Evolutionary conservation across 2,797 vertebrate species (phyloP).

Genomic region (Oreortyx pictus): DNA sequence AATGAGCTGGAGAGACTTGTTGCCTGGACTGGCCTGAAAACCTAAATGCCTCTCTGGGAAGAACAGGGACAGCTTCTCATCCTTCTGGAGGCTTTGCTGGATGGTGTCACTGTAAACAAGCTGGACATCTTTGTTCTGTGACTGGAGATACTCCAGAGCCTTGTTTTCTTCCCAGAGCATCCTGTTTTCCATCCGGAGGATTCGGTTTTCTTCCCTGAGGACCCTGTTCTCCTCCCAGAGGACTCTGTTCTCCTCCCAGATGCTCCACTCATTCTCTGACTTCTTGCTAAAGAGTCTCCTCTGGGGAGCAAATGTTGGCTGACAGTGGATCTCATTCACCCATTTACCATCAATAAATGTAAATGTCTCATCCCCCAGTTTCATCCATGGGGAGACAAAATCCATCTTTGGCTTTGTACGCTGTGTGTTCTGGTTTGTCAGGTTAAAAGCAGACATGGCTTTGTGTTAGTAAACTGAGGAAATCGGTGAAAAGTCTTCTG

Average conservation of each 20-base stretch:
- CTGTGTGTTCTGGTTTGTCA: slow-evolving; percentile 21
- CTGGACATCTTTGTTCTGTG: slow-evolving; percentile 22
- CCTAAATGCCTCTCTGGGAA: not conserved
- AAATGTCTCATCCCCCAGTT: slow-evolving; percentile 65
- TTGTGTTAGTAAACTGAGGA: not conserved
- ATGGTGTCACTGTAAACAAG: slow-evolving; percentile 28
- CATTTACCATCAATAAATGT: slow-evolving; percentile 70
- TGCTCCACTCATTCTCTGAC: slow-evolving; percentile 51
- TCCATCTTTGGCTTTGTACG: slow-evolving; percentile 50
- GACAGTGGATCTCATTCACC: slow-evolving; percentile 65
- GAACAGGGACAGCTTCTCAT: not conserved
- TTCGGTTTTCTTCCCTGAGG: slow-evolving; percentile 72
- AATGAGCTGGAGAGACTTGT: slow-evolving; percentile 33
- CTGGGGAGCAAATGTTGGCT: slow-evolving; percentile 23
- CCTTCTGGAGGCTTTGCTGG: slow-evolving; percentile 60
- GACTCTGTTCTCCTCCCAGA: slow-evolving; percentile 74
- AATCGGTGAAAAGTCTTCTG: not conserved
- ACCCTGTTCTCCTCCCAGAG: slow-evolving; percentile 72
- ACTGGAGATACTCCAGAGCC: slow-evolving; percentile 62
- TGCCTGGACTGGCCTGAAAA: not conserved
- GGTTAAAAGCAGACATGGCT: slow-evolving; percentile 21
- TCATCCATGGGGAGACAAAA: slow-evolving; percentile 25
- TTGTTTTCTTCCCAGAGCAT: slow-evolving; percentile 75
- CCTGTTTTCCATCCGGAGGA: slow-evolving; percentile 63
- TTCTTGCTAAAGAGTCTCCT: slow-evolving; percentile 51